These are phyloP conservation scores for Leptinotarsa defecta DNA, from an alignment of 1,140 invertebrate species.

Conservation along the genomic window DNA sequence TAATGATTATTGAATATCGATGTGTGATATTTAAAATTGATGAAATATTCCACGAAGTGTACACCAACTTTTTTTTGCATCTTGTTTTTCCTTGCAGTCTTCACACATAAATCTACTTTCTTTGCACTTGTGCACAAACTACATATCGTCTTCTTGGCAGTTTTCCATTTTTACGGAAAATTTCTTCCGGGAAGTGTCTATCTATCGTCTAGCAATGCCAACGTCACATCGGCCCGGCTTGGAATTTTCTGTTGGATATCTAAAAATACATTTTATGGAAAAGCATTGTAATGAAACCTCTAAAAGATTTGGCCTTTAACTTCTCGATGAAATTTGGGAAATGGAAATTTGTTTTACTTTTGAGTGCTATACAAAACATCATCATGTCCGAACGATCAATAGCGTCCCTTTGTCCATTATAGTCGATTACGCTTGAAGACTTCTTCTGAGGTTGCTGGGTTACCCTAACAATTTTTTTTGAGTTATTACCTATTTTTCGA, in stretches of 20 bases:
- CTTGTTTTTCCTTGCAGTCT: too few relatives aligned
- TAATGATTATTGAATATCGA: too few relatives aligned
- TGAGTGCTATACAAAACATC: background rate
- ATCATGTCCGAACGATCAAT: slow-evolving; percentile 52
- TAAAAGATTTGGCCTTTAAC: background rate
- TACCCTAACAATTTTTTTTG: slow-evolving; percentile 35
- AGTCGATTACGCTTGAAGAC: slow-evolving; percentile 20
- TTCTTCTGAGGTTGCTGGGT: slow-evolving; percentile 41
- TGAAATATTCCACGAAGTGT: too few relatives aligned
- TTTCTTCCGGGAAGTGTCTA: slow-evolving; percentile 23
- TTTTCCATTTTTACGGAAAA: slow-evolving; percentile 20
- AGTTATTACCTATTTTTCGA: slow-evolving; percentile 37
- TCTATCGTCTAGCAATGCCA: slow-evolving; percentile 10
- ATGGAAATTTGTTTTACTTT: background rate
- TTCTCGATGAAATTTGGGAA: slow-evolving; percentile 5
- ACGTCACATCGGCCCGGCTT: background rate
- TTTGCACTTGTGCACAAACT: slow-evolving; percentile 15
- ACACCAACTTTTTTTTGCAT: too few relatives aligned
- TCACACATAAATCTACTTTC: slow-evolving; percentile 28
- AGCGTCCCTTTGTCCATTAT: slow-evolving; percentile 49
- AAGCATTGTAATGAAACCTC: background rate
- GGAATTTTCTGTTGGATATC: background rate
- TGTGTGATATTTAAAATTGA: too few relatives aligned
- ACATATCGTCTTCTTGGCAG: slow-evolving; percentile 29
- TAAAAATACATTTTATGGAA: background rate